Evolutionary conservation across 1,140 invertebrate species (phyloP).

Genomic region (Drosophila mojavensis): DNA sequence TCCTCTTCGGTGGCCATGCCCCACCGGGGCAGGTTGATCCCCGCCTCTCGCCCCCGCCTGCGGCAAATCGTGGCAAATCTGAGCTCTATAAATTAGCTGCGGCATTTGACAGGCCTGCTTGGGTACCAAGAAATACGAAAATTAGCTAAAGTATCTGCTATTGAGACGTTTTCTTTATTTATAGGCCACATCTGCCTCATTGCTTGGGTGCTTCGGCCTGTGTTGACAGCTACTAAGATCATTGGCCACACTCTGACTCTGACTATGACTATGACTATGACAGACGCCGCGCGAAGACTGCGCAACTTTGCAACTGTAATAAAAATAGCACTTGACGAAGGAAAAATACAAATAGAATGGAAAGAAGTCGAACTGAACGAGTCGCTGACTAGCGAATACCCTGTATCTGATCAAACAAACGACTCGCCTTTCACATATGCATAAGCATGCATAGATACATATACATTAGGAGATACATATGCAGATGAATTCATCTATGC

Average conservation of each 20-base stretch:
- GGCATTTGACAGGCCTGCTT: constrained; percentile 5
- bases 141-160: constrained; percentile 48
- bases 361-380: constrained; percentile 8
- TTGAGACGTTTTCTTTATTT: constrained; percentile 65
- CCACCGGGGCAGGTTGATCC: background rate
- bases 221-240: constrained; percentile 74
- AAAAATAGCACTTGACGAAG: constrained; percentile 64
- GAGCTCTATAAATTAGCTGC: constrained; percentile 2
- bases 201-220: constrained; percentile 7
- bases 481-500: too few relatives aligned
- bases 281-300: constrained; percentile 38
- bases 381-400: background rate
- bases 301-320: constrained; percentile 72
- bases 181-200: constrained; percentile 40
- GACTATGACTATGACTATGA: background rate
- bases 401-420: background rate
- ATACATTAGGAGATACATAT: background rate
- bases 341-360: constrained; percentile 35
- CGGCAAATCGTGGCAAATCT: background rate
- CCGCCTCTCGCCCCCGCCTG: background rate
- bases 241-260: constrained; percentile 56
- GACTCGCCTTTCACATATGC: too few relatives aligned
- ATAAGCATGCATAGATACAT: too few relatives aligned
- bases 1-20: constrained; percentile 14
- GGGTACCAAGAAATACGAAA: background rate